Conservation (phyloP, 2,797 vertebrate species). For the Centroberyx gerrardi region DNA sequence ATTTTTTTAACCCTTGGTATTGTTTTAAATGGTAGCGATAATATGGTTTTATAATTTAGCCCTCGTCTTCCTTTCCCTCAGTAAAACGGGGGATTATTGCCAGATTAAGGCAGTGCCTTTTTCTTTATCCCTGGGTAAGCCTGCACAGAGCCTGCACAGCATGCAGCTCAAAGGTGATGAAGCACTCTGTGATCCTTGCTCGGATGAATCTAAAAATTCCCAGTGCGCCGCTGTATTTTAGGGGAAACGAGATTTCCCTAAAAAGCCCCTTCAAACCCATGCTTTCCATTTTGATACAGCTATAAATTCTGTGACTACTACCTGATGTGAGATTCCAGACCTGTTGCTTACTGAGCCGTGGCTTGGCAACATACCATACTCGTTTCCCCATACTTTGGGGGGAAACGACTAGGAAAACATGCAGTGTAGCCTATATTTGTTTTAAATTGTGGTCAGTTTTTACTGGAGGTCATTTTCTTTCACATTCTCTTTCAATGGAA, state of each 20-base stretch:
- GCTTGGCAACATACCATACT: neutral
- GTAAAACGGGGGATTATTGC: slow-evolving; percentile 87
- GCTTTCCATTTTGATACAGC: slow-evolving; percentile 60
- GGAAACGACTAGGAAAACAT: neutral
- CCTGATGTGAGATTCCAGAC: slow-evolving; percentile 37
- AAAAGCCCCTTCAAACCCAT: slow-evolving; percentile 60
- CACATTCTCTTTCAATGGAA: too few relatives aligned
- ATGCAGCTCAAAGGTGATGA: slow-evolving; percentile 85
- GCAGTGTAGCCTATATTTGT: neutral
- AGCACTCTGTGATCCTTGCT: slow-evolving; percentile 80
- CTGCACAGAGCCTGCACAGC: slow-evolving; percentile 68
- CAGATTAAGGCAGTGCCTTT: slow-evolving; percentile 88
- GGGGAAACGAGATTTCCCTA: slow-evolving; percentile 74
- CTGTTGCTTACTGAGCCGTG: slow-evolving; percentile 36
- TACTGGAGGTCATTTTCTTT: too few relatives aligned
- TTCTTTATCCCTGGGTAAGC: slow-evolving; percentile 85
- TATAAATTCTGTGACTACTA: slow-evolving; percentile 22
- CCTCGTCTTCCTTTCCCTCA: slow-evolving; percentile 74
- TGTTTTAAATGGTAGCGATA: slow-evolving; percentile 66
- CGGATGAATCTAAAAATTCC: slow-evolving; percentile 78
- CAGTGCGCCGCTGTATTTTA: slow-evolving; percentile 74
- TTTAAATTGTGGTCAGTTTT: neutral
- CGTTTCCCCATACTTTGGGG: too few relatives aligned
- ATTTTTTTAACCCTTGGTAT: slow-evolving; percentile 40
- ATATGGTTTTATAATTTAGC: slow-evolving; percentile 80